Evolutionary conservation across 2,888 invertebrate genomes (phyloP).

Genomic region (Leptothorax acervorum): DNA sequence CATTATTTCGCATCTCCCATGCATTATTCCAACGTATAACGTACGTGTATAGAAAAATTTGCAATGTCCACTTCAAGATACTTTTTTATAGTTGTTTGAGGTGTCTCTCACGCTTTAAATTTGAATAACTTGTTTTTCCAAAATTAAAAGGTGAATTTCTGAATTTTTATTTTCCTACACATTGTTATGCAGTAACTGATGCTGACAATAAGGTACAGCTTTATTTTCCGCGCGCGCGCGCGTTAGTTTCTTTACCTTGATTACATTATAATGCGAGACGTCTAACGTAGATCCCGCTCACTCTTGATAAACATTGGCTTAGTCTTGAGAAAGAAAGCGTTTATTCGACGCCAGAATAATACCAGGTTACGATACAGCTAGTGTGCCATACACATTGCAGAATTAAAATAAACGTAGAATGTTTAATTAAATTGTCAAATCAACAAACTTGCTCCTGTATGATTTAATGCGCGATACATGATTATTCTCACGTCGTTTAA

Average conservation of each 20-base stretch:
- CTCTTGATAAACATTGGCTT: neutral
- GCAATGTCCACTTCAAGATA: neutral
- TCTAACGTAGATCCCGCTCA: neutral
- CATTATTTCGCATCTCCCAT: neutral
- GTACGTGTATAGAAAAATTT: neutral
- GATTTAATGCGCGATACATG: neutral
- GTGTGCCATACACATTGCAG: no score
- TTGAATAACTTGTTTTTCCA: neutral
- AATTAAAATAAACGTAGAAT: constrained; percentile 10
- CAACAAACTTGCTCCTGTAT: neutral
- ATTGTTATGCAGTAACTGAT: neutral
- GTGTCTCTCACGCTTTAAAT: neutral
- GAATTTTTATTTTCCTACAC: neutral
- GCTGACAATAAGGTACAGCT: neutral
- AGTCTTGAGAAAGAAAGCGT: neutral
- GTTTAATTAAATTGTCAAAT: neutral
- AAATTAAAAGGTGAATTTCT: neutral
- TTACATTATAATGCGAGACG: neutral
- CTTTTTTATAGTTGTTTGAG: neutral
- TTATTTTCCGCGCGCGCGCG: neutral
- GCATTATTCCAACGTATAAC: neutral
- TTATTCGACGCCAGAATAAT: neutral
- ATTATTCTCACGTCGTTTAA: neutral
- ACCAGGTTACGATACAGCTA: neutral
- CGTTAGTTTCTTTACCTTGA: neutral